Evolutionary conservation across 92 coral and sea anemone genomes (phyloP).

Genomic region (Umimayanthus kanabou): DNA sequence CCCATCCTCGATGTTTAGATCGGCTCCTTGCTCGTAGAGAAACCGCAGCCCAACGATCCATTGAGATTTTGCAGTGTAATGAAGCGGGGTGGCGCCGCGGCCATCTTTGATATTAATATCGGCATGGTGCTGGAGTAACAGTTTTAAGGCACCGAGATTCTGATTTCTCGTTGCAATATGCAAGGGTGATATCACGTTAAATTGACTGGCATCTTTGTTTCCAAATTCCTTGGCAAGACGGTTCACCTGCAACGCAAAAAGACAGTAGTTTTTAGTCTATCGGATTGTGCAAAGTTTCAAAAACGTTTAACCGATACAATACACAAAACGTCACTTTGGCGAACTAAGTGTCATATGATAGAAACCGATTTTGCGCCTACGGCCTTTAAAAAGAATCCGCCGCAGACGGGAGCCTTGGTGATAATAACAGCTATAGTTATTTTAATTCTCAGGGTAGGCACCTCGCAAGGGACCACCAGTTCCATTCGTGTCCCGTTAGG

Average conservation of each 20-base stretch:
- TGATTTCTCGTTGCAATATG: slow-evolving; percentile 42
- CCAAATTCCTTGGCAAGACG: slow-evolving; percentile 44
- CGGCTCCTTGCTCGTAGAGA: slow-evolving; percentile 29
- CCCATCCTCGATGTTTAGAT: slow-evolving; percentile 22
- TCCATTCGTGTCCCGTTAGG: too few species aligned
- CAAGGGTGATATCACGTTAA: slow-evolving; percentile 38
- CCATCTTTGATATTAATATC: slow-evolving; percentile 40
- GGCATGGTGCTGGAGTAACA: slow-evolving; percentile 19
- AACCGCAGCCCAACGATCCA: slow-evolving; percentile 36
- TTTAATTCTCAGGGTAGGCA: too few species aligned
- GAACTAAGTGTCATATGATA: too few species aligned
- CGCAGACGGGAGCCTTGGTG: too few species aligned
- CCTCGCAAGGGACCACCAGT: too few species aligned
- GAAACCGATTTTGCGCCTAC: too few species aligned
- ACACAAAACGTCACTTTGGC: too few species aligned
- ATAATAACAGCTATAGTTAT: too few species aligned
- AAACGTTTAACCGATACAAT: too few species aligned
- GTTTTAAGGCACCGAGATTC: slow-evolving; percentile 18
- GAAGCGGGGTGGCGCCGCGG: slow-evolving; percentile 44
- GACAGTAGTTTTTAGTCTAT: neutral
- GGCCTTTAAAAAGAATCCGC: too few species aligned
- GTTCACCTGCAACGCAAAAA: neutral
- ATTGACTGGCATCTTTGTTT: slow-evolving; percentile 40
- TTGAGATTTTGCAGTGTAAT: slow-evolving; percentile 41
- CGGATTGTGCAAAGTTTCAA: too few species aligned